Base-by-base conservation (phyloP, 2,888 invertebrate genomes). In the Pseudoips prasinana region DNA sequence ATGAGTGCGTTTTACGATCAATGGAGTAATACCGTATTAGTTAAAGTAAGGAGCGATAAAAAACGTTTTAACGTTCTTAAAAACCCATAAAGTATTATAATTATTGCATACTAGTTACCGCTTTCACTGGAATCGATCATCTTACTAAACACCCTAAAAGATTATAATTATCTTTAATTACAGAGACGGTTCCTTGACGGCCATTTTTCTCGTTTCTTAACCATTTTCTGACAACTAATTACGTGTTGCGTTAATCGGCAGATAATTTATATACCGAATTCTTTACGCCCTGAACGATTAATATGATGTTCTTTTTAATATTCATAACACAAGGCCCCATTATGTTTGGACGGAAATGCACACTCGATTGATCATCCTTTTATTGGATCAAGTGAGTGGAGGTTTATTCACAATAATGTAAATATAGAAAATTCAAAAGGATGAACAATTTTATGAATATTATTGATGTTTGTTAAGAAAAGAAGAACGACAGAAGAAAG, bases 261-360 rank as follows among this genome's bases (percentile, higher is more conserved):
- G 59, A 68, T 83, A 83, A 85, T 83, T 83, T 84, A 83, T 81
- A 73, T 65, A 66, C 64, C 65, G 56, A 70, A 75, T 73, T 75
- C 67, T 67, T 63, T 71, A 82, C 79, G 80, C 80, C 77, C 69
- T 65, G 61, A 54, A 55, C 66, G 58, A 76, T 78, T 80, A 75
- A 79, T 71, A 46, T 61, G 58, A 66, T 69, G 64, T 62, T 67
- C 67, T 59, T 63, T 48, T 75, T 79, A 65, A 61, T 63, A 67
- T 65, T 62, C 56, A 61, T 56, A 61, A 39, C 14, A 17, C 23
- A 8, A 19, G 9, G 23, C 27, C 28, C 33, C 23, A 29, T 46
- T 49, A 28, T 40, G 29, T 42, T 63, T 63, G 64, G 69, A 67
- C 71, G 73, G 74, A 77, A 73, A 73, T 68, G 59, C 62, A 63